Percentiles rank a stretch among this genome's conserved stretches.
phyloP scores from a whole-genome alignment of 2,113 vertebrate genomes.

The Gnathonemus echidnorhynchus region DNA sequence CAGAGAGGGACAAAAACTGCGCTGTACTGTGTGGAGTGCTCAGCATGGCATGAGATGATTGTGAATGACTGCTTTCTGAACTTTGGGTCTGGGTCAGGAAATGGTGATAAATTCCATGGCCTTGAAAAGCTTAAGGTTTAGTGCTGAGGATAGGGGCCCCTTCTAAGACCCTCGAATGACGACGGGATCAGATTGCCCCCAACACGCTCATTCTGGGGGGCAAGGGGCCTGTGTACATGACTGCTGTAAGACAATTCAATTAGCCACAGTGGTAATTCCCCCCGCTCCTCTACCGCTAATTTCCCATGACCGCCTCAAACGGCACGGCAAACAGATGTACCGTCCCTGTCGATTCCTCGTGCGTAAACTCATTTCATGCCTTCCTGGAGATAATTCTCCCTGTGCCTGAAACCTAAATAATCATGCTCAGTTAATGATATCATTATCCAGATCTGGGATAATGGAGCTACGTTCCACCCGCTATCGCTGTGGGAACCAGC shows the following conservation, averaged over 20 bases:
- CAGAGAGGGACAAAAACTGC: not conserved
- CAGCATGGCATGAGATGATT: not conserved
- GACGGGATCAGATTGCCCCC: not conserved
- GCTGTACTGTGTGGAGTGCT: not conserved
- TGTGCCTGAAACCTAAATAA: constrained; percentile 16
- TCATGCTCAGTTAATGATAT: constrained; percentile 21
- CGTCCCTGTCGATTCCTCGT: not conserved
- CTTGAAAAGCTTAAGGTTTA: not conserved
- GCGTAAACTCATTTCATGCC: constrained; percentile 24
- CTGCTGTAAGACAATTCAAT: not conserved
- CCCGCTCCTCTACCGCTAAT: not conserved
- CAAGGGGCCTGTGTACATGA: not conserved
- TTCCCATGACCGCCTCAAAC: not conserved
- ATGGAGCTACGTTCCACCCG: not conserved
- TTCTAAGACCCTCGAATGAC: not conserved
- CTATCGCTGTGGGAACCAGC: not conserved
- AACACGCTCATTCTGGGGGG: not conserved
- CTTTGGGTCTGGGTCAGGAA: not conserved
- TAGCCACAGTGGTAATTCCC: not conserved
- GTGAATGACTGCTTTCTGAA: not conserved
- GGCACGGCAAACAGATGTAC: not conserved
- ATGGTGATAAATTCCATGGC: not conserved
- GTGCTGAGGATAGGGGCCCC: not conserved
- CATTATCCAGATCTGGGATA: constrained; percentile 25
- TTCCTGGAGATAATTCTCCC: constrained; percentile 22